These are phyloP conservation scores for Lepidocolaptes lacrymiger DNA, from an alignment of 2,797 vertebrate genomes.

Conservation along the genomic window DNA sequence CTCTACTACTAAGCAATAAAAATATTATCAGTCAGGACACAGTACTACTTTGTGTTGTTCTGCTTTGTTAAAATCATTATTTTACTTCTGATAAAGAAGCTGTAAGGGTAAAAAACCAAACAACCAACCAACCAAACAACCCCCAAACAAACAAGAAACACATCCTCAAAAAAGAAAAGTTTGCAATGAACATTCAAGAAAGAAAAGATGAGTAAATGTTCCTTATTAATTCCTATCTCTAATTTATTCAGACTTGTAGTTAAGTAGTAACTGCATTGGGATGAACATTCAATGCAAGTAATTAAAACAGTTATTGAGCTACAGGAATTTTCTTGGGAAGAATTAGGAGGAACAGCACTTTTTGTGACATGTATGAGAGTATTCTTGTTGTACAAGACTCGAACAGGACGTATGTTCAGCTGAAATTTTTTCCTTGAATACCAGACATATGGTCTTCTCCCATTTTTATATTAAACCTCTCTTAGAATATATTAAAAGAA, in stretches of 20 bases:
- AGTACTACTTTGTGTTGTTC: not conserved
- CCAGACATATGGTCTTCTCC: not conserved
- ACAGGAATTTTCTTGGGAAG: not conserved
- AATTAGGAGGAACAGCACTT: not conserved
- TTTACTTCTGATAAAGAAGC: not conserved
- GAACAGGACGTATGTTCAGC: not conserved
- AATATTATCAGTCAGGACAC: not conserved
- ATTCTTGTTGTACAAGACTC: not conserved
- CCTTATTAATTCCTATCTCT: not conserved
- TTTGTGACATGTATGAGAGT: not conserved
- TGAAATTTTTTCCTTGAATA: not conserved
- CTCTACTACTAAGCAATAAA: not conserved
- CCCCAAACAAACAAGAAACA: not conserved
- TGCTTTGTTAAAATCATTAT: not conserved
- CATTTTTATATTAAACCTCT: not conserved
- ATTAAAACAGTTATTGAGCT: not conserved
- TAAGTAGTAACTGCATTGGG: not conserved
- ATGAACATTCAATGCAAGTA: not conserved
- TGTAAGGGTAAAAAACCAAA: not conserved
- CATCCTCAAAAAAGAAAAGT: not conserved
- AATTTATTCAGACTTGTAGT: not conserved
- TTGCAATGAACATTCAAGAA: not conserved
- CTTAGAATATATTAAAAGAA: not conserved
- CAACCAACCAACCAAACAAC: too few species aligned
- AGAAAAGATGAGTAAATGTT: not conserved